These are phyloP conservation scores for Grapholita molesta DNA, from an alignment of 1,140 invertebrate genomes.

Conservation along the genomic window DNA sequence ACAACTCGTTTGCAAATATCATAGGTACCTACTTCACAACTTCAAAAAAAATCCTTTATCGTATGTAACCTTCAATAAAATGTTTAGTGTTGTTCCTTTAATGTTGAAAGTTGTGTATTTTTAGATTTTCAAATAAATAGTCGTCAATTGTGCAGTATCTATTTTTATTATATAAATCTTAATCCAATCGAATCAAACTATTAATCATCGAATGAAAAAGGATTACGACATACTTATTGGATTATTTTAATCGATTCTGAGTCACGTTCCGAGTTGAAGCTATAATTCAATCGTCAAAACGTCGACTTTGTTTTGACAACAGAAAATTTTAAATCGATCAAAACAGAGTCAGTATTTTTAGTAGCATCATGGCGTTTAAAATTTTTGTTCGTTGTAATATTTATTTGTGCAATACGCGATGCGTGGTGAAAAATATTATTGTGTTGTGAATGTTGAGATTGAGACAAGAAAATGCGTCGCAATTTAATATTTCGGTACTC, in stretches of 20 bases:
- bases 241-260: conserved; percentile 10
- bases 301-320: not conserved
- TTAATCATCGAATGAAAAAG: not conserved
- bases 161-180: not conserved
- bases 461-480: too few species aligned
- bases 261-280: not conserved
- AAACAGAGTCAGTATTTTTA: not conserved
- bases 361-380: not conserved
- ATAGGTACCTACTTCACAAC: too few species aligned
- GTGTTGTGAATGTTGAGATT: not conserved
- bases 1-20: too few species aligned
- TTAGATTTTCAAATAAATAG: not conserved
- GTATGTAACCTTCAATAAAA: too few species aligned
- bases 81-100: too few species aligned
- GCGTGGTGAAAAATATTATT: not conserved
- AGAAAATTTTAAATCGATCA: not conserved
- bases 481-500: too few species aligned
- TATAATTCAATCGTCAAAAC: not conserved
- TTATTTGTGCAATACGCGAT: not conserved
- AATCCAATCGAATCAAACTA: not conserved
- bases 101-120: not conserved
- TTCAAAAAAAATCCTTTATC: too few species aligned
- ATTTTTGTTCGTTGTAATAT: not conserved
- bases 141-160: not conserved
- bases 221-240: not conserved